Evolutionary conservation across 2,888 invertebrate species (phyloP).

Genomic region (Harpagoxenus sublaevis): DNA sequence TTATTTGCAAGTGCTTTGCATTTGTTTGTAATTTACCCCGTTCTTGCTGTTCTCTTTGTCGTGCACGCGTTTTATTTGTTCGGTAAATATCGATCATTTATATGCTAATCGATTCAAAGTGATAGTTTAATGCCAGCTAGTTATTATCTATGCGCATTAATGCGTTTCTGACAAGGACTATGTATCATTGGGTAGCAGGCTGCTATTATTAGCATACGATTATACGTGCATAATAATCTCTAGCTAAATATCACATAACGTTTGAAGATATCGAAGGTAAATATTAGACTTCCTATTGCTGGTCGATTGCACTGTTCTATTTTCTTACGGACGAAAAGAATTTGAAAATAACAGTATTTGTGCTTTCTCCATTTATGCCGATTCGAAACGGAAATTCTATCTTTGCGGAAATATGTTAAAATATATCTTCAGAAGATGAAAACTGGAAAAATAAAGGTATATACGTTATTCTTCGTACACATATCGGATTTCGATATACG

Average conservation of each 20-base stretch:
- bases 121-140: neutral
- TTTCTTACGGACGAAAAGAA: neutral
- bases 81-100: constrained; percentile 3
- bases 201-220: constrained; percentile 16
- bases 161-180: neutral
- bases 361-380: neutral
- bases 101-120: constrained; percentile 22
- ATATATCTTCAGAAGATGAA: constrained; percentile 25
- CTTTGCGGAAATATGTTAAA: constrained; percentile 13
- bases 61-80: constrained; percentile 5
- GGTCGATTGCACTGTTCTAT: neutral
- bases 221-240: neutral
- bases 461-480: constrained; percentile 14
- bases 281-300: neutral
- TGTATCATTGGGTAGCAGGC: neutral
- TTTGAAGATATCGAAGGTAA: neutral
- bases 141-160: constrained; percentile 20
- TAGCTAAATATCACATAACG: neutral
- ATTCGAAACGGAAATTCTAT: neutral
- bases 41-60: neutral
- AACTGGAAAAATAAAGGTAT: neutral
- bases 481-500: constrained; percentile 37
- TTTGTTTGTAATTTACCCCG: neutral
- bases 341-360: neutral
- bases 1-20: neutral